Conservation (phyloP, 2,113 vertebrate species). For the Dipodomys ordii region DNA sequence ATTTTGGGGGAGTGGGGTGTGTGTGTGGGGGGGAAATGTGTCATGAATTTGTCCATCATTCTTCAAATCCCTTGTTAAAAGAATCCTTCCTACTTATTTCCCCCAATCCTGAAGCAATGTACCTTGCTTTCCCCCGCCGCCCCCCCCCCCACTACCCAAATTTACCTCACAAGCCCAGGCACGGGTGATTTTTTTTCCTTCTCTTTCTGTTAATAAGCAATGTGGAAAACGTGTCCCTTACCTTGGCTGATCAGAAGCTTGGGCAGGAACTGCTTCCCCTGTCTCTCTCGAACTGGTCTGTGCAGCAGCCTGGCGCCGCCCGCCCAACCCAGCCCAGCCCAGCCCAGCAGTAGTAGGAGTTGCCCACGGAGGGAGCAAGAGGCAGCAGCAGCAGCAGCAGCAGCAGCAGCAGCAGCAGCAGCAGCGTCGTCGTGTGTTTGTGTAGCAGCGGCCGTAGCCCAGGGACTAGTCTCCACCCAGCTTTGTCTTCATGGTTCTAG, state of each 20-base stretch:
- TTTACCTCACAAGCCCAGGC: background rate
- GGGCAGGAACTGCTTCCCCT: constrained; percentile 30
- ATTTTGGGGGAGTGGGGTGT: background rate
- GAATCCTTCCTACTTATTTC: background rate
- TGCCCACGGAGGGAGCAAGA: constrained; percentile 25
- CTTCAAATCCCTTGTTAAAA: constrained; percentile 12
- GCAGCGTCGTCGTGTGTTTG: constrained; percentile 16
- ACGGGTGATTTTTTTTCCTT: background rate
- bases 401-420: too few species aligned
- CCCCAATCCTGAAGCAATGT: background rate
- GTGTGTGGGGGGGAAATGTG: constrained; percentile 6
- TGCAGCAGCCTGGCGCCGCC: background rate
- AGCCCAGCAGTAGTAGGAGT: constrained; percentile 54
- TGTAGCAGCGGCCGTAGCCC: constrained; percentile 73
- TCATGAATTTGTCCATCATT: constrained; percentile 8
- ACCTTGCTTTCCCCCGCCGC: background rate
- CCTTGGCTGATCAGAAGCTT: constrained; percentile 61
- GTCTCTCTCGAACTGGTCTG: background rate
- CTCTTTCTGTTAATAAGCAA: background rate
- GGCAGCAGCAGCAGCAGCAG: too few species aligned
- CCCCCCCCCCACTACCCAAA: background rate
- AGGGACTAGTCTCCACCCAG: constrained; percentile 85
- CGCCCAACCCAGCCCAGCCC: constrained; percentile 50
- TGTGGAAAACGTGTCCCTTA: constrained; percentile 35
- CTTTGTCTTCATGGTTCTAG: constrained; percentile 84